Conservation (phyloP, 2,113 vertebrate species). For the Chaenogobius annularis region DNA sequence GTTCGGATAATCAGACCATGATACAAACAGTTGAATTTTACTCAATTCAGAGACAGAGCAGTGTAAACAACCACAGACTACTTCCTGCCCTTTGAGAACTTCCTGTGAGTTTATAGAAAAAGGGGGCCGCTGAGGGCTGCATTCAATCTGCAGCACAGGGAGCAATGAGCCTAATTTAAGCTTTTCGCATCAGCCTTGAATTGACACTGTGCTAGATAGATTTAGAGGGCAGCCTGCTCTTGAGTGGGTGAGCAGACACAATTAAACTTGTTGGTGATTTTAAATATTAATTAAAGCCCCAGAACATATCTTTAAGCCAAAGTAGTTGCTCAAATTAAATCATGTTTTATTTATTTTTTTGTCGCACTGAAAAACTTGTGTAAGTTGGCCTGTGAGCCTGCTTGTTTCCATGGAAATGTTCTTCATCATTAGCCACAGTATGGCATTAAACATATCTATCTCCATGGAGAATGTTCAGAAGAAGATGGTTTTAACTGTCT, state of each 20-base stretch:
- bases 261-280: neutral
- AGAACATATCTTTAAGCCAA: too few relatives aligned
- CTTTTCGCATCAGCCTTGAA: constrained; percentile 22
- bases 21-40: neutral
- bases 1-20: neutral
- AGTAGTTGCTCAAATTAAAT: too few relatives aligned
- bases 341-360: too few relatives aligned
- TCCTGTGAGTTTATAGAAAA: neutral
- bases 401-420: neutral
- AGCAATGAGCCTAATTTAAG: constrained; percentile 23
- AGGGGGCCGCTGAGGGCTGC: too few relatives aligned
- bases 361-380: too few relatives aligned
- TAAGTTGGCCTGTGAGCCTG: too few relatives aligned
- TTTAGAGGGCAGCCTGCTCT: constrained; percentile 1
- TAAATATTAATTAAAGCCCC: neutral
- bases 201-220: constrained; percentile 34
- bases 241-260: neutral
- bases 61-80: constrained; percentile 9
- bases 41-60: constrained; percentile 7
- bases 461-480: too few relatives aligned
- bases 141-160: constrained; percentile 6
- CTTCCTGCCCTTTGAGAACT: constrained; percentile 21
- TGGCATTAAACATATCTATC: too few relatives aligned
- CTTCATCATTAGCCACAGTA: too few relatives aligned
- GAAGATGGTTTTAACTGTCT: too few relatives aligned